These are phyloP conservation scores for Ectobius pallidus DNA, from an alignment of 2,888 invertebrate genomes.

Conservation along the genomic window DNA sequence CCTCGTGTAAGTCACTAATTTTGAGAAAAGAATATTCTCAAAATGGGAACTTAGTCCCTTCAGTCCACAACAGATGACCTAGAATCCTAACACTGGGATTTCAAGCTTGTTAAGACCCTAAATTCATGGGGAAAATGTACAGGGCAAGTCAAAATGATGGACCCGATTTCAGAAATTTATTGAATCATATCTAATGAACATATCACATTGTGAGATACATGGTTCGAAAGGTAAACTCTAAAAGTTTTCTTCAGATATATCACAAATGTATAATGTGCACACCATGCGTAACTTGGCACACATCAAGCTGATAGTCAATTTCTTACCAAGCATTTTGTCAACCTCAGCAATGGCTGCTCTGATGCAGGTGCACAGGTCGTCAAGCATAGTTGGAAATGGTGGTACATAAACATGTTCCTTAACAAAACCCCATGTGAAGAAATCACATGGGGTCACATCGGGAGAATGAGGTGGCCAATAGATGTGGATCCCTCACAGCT, in stretches of 20 bases:
- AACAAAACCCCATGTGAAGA: too few species aligned
- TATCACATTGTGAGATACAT: neutral
- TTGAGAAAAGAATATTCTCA: too few species aligned
- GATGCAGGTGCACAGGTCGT: neutral
- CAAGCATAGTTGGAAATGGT: neutral
- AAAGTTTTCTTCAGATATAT: neutral
- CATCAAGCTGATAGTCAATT: neutral
- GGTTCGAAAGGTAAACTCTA: neutral
- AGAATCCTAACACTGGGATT: too few species aligned
- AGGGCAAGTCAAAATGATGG: neutral
- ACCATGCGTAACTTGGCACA: neutral
- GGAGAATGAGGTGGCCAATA: neutral
- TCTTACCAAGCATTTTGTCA: neutral
- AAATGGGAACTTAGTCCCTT: too few species aligned
- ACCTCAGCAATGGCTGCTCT: neutral
- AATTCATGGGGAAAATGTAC: too few species aligned
- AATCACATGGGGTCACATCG: neutral
- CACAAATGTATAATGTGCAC: neutral
- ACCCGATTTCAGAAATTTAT: neutral
- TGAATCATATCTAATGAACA: neutral
- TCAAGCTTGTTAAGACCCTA: too few species aligned
- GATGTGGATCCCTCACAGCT: too few species aligned
- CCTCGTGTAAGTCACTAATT: too few species aligned
- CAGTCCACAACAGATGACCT: too few species aligned
- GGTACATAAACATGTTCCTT: neutral